Evolutionary conservation across 53 echinoderm and acorn worm species (phyloP).

Genomic region (Arbacia lixula): DNA sequence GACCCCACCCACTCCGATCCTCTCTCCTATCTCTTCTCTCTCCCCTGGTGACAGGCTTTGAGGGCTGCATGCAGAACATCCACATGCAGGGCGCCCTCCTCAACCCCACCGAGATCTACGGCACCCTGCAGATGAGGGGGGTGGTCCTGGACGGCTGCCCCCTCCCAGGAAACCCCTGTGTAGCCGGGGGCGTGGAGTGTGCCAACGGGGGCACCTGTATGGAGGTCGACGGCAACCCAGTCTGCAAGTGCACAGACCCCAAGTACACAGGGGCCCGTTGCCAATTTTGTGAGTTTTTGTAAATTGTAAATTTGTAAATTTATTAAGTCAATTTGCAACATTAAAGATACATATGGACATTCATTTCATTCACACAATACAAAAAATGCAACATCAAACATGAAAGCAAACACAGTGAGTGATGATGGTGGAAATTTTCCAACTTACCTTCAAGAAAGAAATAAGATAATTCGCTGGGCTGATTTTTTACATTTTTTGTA

Average conservation of each 20-base stretch:
- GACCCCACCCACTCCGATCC: background rate
- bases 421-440: too few species aligned
- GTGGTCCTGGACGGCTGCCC: slow-evolving; percentile 66
- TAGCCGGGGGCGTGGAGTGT: slow-evolving; percentile 69
- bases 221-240: slow-evolving; percentile 39
- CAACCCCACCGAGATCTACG: slow-evolving; percentile 58
- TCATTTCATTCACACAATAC: too few species aligned
- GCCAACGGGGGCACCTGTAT: slow-evolving; percentile 72
- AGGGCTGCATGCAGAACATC: slow-evolving; percentile 77
- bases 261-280: slow-evolving; percentile 73
- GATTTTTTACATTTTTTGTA: too few species aligned
- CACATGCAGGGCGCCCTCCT: slow-evolving; percentile 58
- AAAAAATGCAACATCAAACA: too few species aligned
- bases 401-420: too few species aligned
- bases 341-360: too few species aligned
- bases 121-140: slow-evolving; percentile 68
- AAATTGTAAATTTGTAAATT: too few species aligned
- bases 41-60: slow-evolving; percentile 58
- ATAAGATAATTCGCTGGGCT: too few species aligned
- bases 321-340: too few species aligned
- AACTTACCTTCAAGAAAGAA: too few species aligned
- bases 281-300: slow-evolving; percentile 83
- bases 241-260: slow-evolving; percentile 68
- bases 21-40: slow-evolving; percentile 16
- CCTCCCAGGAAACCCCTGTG: slow-evolving; percentile 72